Percentiles rank a stretch among this genome's conserved stretches.
phyloP scores from a whole-genome alignment of 2,113 vertebrate species.

The Furnarius figulus region DNA sequence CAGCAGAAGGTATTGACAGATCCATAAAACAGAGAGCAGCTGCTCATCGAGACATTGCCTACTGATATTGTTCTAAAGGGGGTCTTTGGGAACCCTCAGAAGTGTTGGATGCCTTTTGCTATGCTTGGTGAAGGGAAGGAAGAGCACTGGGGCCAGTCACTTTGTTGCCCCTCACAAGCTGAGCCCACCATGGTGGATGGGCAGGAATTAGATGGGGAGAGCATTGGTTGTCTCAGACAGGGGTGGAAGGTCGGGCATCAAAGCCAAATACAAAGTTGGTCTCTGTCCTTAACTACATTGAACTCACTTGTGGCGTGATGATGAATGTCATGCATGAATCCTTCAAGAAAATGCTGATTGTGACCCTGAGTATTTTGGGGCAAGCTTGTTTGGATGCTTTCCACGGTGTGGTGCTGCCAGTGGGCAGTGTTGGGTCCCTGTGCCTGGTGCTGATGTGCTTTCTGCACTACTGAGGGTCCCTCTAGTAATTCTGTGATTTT shows the following conservation, averaged over 20 bases:
- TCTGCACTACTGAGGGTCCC: not conserved
- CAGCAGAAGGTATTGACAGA: not conserved
- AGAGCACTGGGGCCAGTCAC: accelerated
- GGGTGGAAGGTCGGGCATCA: not conserved
- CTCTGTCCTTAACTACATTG: not conserved
- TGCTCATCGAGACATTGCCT: not conserved
- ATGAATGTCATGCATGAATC: not conserved
- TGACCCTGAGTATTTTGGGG: not conserved
- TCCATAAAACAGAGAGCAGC: not conserved
- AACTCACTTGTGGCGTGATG: not conserved
- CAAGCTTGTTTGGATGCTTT: not conserved
- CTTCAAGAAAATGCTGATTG: not conserved
- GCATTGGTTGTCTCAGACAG: accelerated
- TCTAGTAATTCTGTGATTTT: not conserved
- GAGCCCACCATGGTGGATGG: not conserved
- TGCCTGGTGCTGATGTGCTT: not conserved
- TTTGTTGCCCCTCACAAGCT: not conserved
- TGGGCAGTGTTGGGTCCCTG: not conserved
- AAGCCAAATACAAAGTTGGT: not conserved
- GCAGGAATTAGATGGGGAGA: not conserved
- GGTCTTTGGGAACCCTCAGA: not conserved
- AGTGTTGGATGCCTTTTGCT: not conserved
- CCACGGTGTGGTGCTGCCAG: not conserved
- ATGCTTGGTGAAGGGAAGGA: not conserved
- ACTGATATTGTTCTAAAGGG: not conserved